Evolutionary conservation across 2,113 vertebrate genomes (phyloP), one percentile per base, ranked within the genome.

Genomic region (Megaceryle torquata): DNA sequence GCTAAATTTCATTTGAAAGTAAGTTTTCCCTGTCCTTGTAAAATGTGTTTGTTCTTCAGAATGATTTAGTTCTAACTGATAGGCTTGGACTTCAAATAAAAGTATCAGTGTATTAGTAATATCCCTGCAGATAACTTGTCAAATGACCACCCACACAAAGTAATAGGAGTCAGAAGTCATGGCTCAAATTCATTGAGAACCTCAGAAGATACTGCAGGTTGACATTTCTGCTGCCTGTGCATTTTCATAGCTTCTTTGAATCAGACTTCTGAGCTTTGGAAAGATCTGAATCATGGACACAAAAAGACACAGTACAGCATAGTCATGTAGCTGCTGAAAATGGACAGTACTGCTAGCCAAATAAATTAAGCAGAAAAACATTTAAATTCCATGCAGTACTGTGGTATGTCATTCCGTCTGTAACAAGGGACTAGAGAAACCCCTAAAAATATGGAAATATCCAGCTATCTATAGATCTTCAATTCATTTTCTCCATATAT

Each of bases 61-160:
- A 88, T 88, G 43, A 89, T 84, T 93, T 93, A 44, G 84, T 89
- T 82, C 48, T 88, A 93, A 93, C 61, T 88, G 95, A 94, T 94
- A 91, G 95, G 80, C 88, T 91, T 79, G 44, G 69, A 92, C 83
- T 93, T 96, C 90, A 97, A 90, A 95, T 93, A 86, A 90, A 94
- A 86, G 44, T 68, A 81, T 53, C 48, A 88, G 76, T 71, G 44
- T 44, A 75, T 76, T 94, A 84, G 43, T 88, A 96, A 89, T 94
- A 92, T 61, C 37, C 57, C 31, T 76, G 41, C n/a, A 94, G 90
- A 92, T 82, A 86, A 41, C 65, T 94, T 86, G 82, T 95, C 77
- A 61, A 95, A 53, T 91, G 93, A 61, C 96, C 95, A 96, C 96
- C 93, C 93, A 95, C 86, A 16, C 90, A 86, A 96, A 91, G 24